phyloP scores from a whole-genome alignment of 2,113 vertebrate genomes.

The Oceanodroma tethys region DNA sequence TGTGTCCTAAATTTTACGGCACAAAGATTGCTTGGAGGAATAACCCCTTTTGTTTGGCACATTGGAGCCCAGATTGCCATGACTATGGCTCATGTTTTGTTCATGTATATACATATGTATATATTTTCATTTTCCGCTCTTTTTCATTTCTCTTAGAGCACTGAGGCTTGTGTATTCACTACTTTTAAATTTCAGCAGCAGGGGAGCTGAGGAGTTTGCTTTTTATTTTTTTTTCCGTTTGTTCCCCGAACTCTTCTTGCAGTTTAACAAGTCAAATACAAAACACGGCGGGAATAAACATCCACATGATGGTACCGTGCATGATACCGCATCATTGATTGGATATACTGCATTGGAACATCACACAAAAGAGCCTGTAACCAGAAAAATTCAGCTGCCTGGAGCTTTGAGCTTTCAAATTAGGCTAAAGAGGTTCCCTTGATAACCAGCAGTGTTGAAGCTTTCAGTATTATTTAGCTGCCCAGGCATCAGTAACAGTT shows the following conservation, averaged over 20 bases:
- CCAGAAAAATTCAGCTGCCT: conserved; percentile 61
- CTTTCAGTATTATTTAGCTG: conserved; percentile 68
- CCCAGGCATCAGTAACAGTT: conserved; percentile 10
- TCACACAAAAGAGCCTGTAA: conserved; percentile 49
- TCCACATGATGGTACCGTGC: conserved; percentile 20
- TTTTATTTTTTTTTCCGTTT: conserved; percentile 30
- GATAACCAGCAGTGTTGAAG: conserved; percentile 68
- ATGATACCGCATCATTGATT: conserved; percentile 67
- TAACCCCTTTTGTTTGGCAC: conserved; percentile 43
- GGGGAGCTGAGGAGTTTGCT: conserved; percentile 33
- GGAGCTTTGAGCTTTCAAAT: conserved; percentile 78
- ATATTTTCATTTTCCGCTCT: conserved; percentile 38
- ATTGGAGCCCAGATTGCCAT: conserved; percentile 40
- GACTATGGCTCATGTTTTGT: conserved; percentile 20
- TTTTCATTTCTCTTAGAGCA: conserved; percentile 56
- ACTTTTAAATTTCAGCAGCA: conserved; percentile 64
- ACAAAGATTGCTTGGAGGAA: conserved; percentile 43
- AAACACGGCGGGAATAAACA: conserved; percentile 62
- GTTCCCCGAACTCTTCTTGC: conserved; percentile 65
- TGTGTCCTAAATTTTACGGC: conserved; percentile 34
- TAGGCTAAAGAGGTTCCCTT: conserved; percentile 76
- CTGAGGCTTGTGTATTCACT: conserved; percentile 39
- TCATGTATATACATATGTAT: conserved; percentile 57
- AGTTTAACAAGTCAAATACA: conserved; percentile 81
- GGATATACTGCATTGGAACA: conserved; percentile 65